Conservation (phyloP, 2,797 vertebrate genomes). For the Pachyuromys duprasi region DNA sequence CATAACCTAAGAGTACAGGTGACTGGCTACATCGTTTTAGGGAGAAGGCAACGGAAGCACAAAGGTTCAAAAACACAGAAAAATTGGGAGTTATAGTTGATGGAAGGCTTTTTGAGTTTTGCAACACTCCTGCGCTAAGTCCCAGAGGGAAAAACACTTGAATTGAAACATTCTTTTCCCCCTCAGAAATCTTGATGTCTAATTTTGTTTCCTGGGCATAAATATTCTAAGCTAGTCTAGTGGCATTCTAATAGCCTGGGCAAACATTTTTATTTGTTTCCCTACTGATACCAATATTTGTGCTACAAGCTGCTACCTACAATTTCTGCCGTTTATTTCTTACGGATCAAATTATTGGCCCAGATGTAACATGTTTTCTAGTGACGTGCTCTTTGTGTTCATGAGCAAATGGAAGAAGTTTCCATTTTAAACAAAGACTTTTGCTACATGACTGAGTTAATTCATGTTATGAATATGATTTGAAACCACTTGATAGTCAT, state of each 20-base stretch:
- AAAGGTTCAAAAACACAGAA: slow-evolving; percentile 66
- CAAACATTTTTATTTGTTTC: slow-evolving; percentile 76
- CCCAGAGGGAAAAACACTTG: slow-evolving; percentile 69
- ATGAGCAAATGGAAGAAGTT: slow-evolving; percentile 76
- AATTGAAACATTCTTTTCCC: slow-evolving; percentile 58
- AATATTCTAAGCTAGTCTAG: slow-evolving; percentile 73
- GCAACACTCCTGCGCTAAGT: slow-evolving; percentile 74
- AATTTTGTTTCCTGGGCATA: slow-evolving; percentile 79
- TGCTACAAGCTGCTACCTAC: slow-evolving; percentile 74
- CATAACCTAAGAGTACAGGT: slow-evolving; percentile 82
- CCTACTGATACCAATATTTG: slow-evolving; percentile 67
- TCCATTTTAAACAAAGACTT: slow-evolving; percentile 80
- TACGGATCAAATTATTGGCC: slow-evolving; percentile 81
- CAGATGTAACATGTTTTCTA: slow-evolving; percentile 76
- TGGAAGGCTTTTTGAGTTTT: slow-evolving; percentile 76
- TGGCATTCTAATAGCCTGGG: slow-evolving; percentile 69
- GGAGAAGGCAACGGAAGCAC: slow-evolving; percentile 69
- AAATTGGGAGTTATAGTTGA: slow-evolving; percentile 60
- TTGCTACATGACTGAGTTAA: slow-evolving; percentile 76
- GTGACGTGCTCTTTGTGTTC: slow-evolving; percentile 63
- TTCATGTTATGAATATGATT: slow-evolving; percentile 80
- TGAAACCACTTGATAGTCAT: slow-evolving; percentile 71
- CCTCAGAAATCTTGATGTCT: slow-evolving; percentile 73
- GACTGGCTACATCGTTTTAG: slow-evolving; percentile 67
- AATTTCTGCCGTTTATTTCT: slow-evolving; percentile 81